Percentiles rank a stretch among this genome's conserved stretches.
Evolutionary conservation across 2,888 invertebrate genomes (phyloP).

Genomic region (Drosophila putrida): DNA sequence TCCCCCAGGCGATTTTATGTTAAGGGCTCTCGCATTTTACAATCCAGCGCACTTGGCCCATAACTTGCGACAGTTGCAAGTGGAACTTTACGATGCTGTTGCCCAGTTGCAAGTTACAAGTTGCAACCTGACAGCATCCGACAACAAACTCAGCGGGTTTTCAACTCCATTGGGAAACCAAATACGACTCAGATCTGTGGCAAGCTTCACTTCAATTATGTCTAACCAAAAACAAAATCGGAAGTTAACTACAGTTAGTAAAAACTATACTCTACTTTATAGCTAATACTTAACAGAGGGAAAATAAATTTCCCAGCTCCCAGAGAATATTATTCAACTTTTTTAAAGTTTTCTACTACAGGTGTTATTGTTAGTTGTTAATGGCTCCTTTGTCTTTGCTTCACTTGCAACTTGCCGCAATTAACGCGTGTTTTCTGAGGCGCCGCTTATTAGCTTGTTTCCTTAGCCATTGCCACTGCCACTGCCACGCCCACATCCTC

Average conservation of each 20-base stretch:
- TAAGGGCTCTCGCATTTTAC: constrained; percentile 35
- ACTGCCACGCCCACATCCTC: constrained; percentile 74
- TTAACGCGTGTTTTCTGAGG: constrained; percentile 59
- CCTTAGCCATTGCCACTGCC: constrained; percentile 59
- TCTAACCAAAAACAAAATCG: neutral
- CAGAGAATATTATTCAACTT: neutral
- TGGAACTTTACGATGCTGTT: constrained; percentile 58
- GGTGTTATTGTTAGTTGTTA: constrained; percentile 30
- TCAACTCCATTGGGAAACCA: constrained; percentile 11
- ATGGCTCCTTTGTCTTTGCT: constrained; percentile 15
- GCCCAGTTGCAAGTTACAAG: constrained; percentile 26
- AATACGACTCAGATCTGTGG: constrained; percentile 18
- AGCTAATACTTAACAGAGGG: neutral
- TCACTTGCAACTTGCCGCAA: constrained; percentile 47
- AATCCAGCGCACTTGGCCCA: constrained; percentile 21
- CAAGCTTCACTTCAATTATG: constrained; percentile 13
- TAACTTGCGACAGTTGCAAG: constrained; percentile 56
- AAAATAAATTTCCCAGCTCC: neutral
- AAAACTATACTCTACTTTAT: neutral
- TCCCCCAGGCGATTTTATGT: constrained; percentile 51
- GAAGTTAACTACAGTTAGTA: neutral
- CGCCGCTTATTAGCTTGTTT: constrained; percentile 77
- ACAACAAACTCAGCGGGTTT: constrained; percentile 58
- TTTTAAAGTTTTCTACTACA: constrained; percentile 12
- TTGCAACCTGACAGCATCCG: constrained; percentile 67